These are phyloP conservation scores for Rhodophaea formosa DNA, from an alignment of 2,888 invertebrate species.

Conservation along the genomic window DNA sequence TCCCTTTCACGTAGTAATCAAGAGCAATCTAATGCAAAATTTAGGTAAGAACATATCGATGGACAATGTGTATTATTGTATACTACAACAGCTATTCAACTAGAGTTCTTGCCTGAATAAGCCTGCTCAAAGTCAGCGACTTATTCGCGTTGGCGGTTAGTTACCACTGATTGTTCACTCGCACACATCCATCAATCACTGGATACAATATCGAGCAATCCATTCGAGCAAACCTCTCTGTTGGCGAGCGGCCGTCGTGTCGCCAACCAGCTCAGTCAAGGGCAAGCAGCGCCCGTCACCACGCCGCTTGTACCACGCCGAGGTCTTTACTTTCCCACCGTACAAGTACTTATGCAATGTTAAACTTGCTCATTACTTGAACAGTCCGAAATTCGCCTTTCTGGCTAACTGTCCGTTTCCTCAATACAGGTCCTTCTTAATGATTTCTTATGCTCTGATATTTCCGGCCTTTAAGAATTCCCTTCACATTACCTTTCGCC, in stretches of 20 bases:
- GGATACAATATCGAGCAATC: slow-evolving; percentile 1
- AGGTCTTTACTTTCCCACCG: slow-evolving; percentile 73
- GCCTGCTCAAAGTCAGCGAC: not conserved
- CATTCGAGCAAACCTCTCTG: slow-evolving; percentile 10
- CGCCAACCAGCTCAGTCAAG: slow-evolving; percentile 67
- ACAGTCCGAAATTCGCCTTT: slow-evolving; percentile 3
- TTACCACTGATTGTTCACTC: slow-evolving; percentile 3
- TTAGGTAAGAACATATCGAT: not conserved
- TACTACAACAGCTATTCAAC: not conserved
- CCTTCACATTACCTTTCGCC: slow-evolving; percentile 11
- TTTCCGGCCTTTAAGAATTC: slow-evolving; percentile 10
- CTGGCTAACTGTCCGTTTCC: not conserved
- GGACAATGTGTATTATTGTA: not conserved
- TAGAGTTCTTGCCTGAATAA: not conserved
- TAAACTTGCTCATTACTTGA: slow-evolving; percentile 5
- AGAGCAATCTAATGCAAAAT: not conserved
- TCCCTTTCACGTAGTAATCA: too few relatives aligned
- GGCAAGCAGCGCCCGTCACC: slow-evolving; percentile 64
- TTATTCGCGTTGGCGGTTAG: not conserved
- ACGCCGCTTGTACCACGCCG: slow-evolving; percentile 42
- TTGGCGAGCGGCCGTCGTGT: slow-evolving; percentile 28
- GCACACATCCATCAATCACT: slow-evolving; percentile 2
- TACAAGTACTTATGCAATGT: slow-evolving; percentile 31
- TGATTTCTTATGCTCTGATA: not conserved
- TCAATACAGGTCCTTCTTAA: slow-evolving; percentile 5